Percentiles rank a stretch among this genome's conserved stretches.
Evolutionary conservation across 1,140 invertebrate genomes (phyloP).

Genomic region (Papilio aristodemus): DNA sequence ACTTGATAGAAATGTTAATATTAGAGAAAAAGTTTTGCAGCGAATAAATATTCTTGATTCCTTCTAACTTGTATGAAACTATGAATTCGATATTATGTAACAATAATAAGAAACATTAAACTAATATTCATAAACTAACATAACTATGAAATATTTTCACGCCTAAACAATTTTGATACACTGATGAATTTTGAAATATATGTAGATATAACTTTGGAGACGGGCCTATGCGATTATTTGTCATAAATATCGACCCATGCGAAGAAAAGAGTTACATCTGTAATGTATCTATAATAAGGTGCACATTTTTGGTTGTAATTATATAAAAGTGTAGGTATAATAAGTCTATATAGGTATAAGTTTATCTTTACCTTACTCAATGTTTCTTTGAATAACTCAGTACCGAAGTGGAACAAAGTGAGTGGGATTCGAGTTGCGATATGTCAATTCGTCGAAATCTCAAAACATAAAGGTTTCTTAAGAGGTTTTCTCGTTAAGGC

Average conservation of each 20-base stretch:
- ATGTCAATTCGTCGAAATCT: conserved; percentile 31
- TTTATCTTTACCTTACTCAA: conserved; percentile 21
- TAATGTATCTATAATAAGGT: too few relatives aligned
- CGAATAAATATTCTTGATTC: neutral
- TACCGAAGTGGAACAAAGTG: conserved; percentile 13
- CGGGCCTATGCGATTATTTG: neutral
- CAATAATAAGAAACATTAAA: too few relatives aligned
- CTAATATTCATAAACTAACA: neutral
- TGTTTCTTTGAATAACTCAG: conserved; percentile 18
- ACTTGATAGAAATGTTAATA: neutral
- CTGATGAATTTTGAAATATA: neutral
- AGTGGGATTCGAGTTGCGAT: conserved; percentile 23
- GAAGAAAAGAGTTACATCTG: too few relatives aligned
- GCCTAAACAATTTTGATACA: neutral
- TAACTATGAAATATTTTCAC: neutral
- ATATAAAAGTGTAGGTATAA: too few relatives aligned
- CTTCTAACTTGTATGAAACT: too few relatives aligned
- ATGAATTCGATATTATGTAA: too few relatives aligned
- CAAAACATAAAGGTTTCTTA: conserved; percentile 21
- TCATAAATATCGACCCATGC: too few relatives aligned
- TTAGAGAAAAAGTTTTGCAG: neutral
- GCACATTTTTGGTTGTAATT: too few relatives aligned
- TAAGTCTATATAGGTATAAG: too few relatives aligned
- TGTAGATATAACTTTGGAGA: neutral
- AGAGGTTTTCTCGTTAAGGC: conserved; percentile 24